Base-by-base conservation (phyloP, 2,113 vertebrate genomes). In the Callipepla californica region DNA sequence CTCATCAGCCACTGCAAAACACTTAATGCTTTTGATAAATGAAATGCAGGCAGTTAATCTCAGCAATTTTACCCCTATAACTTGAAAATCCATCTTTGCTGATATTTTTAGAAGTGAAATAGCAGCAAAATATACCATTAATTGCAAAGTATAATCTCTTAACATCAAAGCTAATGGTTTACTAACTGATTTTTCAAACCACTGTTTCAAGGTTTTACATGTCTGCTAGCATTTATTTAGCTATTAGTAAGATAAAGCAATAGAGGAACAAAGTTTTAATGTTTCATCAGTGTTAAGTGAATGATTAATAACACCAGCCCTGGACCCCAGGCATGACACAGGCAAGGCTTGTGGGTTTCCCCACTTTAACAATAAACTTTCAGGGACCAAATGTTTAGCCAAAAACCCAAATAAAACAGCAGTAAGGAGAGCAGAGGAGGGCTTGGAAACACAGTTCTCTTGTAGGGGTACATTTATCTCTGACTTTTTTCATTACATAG, bases 1-100 rank as follows among this genome's bases (percentile, higher is more conserved):
- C 91, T 97, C 95, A 95, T 91, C 94, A 80, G 70, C 92, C 94
- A 83, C 79, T 89, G 79, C 85, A 90, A 85, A 97, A 93, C 79
- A 90, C 89, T 95, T 94, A 97, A 95, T 78, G 85, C 26, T 83
- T 66, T 88, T 96, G 95, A 96, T 94, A 97, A 95, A 94, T 94
- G 62, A 92, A 93, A 94, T 80, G 51, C 42, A 63, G 30, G 55
- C 70, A 81, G 85, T 83, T 95, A 77, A 94, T 78, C 62, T 87
- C 65, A 68, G 90, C 72, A 66, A 84, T 94, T 95, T 94, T 88
- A 22, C 32, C 50, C 63, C 59, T 92, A 92, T 95, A 93, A 91
- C 48, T 55, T 55, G 65, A 94, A 89, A 84, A 93, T 86, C 81
- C 26, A 77, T 96, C 69, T 94, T 82, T 91, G 14, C 44, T 90